phyloP scores from a whole-genome alignment of 2,888 invertebrate genomes.

The Ethmia dodecea region DNA sequence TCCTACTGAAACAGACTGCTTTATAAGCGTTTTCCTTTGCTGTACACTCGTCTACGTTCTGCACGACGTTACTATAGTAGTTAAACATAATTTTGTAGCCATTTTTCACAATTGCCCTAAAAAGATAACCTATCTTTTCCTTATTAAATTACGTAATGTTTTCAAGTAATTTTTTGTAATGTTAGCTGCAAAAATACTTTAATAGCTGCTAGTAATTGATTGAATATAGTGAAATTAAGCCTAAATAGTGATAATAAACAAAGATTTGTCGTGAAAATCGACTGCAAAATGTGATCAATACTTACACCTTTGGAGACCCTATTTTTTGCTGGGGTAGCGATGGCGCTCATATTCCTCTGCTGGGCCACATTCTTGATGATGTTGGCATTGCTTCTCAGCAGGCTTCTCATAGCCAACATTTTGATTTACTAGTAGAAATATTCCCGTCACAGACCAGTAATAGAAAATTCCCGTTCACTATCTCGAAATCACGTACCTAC shows the following conservation, averaged over 20 bases:
- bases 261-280: background rate
- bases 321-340: slow-evolving; percentile 44
- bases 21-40: too few relatives aligned
- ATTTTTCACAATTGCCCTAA: background rate
- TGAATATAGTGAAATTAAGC: background rate
- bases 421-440: slow-evolving; percentile 33
- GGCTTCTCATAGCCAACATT: slow-evolving; percentile 53
- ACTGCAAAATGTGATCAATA: slow-evolving; percentile 12
- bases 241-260: background rate
- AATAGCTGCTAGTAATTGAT: background rate
- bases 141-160: slow-evolving; percentile 31
- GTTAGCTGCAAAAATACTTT: background rate
- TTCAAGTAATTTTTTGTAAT: slow-evolving; percentile 4
- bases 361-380: slow-evolving; percentile 50
- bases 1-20: too few relatives aligned
- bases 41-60: too few relatives aligned
- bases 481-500: background rate
- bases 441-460: too few relatives aligned
- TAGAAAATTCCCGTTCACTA: background rate
- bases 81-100: too few relatives aligned
- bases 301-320: slow-evolving; percentile 55
- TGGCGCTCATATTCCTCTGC: slow-evolving; percentile 55
- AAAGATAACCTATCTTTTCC: slow-evolving; percentile 22
- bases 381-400: slow-evolving; percentile 45
- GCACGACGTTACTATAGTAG: too few relatives aligned